Evolutionary conservation across 2,888 invertebrate genomes (phyloP).

Genomic region (Brenthis daphne): DNA sequence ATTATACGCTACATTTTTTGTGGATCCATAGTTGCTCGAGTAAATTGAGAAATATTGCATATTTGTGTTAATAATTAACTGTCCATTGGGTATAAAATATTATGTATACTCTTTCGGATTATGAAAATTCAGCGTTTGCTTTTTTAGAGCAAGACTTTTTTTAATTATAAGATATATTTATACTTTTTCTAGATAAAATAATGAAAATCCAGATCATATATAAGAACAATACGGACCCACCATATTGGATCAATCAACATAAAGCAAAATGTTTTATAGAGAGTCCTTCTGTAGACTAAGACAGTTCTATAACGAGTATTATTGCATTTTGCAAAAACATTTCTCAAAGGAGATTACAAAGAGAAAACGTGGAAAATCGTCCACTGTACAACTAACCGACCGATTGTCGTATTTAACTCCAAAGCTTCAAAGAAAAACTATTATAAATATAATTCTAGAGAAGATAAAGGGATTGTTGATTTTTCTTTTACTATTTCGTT

Average conservation of each 20-base stretch:
- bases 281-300: conserved; percentile 12
- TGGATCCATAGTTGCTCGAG: conserved; percentile 34
- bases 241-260: neutral
- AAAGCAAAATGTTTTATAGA: conserved; percentile 10
- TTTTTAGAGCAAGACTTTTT: too few relatives aligned
- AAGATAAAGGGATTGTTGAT: conserved; percentile 42
- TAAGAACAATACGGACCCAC: neutral
- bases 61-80: conserved; percentile 37
- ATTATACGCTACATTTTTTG: conserved; percentile 49
- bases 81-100: conserved; percentile 18
- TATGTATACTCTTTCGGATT: neutral
- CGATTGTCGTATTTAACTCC: conserved; percentile 44
- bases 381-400: conserved; percentile 37
- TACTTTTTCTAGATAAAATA: neutral
- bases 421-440: conserved; percentile 52
- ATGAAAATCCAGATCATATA: neutral
- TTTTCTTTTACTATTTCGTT: conserved; percentile 27
- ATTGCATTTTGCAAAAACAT: conserved; percentile 56
- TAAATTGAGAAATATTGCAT: conserved; percentile 41
- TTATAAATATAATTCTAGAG: conserved; percentile 26
- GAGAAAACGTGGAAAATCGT: conserved; percentile 42
- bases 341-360: conserved; percentile 44
- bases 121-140: neutral
- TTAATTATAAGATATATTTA: neutral
- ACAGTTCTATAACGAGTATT: conserved; percentile 32